These are phyloP conservation scores for Marasmarcha lunaedactyla DNA, from an alignment of 2,888 invertebrate genomes.

Conservation along the genomic window DNA sequence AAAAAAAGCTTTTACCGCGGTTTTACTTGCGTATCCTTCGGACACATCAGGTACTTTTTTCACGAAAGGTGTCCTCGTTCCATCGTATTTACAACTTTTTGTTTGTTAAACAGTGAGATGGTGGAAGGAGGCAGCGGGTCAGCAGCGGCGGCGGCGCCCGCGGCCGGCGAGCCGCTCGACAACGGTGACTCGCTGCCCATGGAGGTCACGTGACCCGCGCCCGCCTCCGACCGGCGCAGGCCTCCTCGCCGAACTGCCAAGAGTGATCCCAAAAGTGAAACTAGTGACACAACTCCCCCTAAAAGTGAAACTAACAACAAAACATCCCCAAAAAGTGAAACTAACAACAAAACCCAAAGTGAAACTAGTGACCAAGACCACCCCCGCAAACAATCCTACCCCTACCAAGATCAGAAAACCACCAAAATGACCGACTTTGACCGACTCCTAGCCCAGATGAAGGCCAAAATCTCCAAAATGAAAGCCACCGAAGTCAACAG, in stretches of 20 bases:
- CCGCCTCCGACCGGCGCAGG: too few species aligned
- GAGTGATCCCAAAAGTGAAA: too few species aligned
- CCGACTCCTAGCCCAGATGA: constrained; percentile 2
- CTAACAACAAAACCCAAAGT: background rate
- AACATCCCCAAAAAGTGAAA: background rate
- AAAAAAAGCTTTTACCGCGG: too few species aligned
- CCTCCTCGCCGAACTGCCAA: constrained; percentile 6
- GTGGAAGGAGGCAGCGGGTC: constrained; percentile 19
- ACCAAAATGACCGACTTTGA: background rate
- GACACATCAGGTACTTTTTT: too few species aligned
- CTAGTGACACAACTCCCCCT: too few species aligned
- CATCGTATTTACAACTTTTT: too few species aligned
- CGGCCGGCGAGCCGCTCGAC: constrained; percentile 16
- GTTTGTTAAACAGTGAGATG: constrained; percentile 25
- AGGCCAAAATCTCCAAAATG: constrained; percentile 1
- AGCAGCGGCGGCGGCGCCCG: constrained; percentile 23
- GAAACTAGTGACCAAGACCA: background rate
- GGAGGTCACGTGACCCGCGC: constrained; percentile 54
- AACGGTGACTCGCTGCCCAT: constrained; percentile 44
- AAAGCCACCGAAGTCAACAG: too few species aligned
- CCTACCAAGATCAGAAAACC: background rate
- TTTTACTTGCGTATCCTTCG: too few species aligned
- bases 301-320: too few species aligned
- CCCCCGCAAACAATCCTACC: background rate
- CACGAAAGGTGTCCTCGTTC: too few species aligned